These are phyloP conservation scores for Dynastes tityus DNA, from an alignment of 2,888 invertebrate genomes.

Conservation along the genomic window DNA sequence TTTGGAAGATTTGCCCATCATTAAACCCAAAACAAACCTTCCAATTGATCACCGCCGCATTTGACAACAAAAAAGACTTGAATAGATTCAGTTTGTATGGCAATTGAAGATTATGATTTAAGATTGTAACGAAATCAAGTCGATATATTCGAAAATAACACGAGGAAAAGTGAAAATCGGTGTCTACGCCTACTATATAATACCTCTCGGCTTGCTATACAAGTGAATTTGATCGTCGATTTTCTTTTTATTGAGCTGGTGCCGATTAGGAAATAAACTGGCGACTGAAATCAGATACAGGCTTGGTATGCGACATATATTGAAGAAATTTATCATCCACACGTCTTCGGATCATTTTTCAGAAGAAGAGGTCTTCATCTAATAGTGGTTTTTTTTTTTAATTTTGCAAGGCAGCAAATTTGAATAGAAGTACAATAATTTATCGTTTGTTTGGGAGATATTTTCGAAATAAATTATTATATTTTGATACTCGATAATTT, in stretches of 20 bases:
- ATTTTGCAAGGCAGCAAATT: not conserved
- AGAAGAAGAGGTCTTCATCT: conserved; percentile 70
- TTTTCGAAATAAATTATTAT: too few relatives aligned
- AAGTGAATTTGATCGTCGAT: conserved; percentile 8
- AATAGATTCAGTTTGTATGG: too few relatives aligned
- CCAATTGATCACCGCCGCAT: not conserved
- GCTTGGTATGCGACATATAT: conserved; percentile 86
- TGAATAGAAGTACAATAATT: not conserved
- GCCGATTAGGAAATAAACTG: conserved; percentile 69
- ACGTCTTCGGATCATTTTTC: conserved; percentile 86
- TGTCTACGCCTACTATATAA: conserved; percentile 8
- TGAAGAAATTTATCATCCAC: conserved; percentile 82
- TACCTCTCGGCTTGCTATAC: not conserved
- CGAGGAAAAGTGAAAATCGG: conserved; percentile 26
- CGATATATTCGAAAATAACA: not conserved
- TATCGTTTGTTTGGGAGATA: too few relatives aligned
- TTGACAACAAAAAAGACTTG: too few relatives aligned
- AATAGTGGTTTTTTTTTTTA: conserved; percentile 40
- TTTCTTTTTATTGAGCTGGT: not conserved
- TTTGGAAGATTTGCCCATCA: too few relatives aligned
- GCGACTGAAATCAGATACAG: conserved; percentile 76
- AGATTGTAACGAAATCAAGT: not conserved
- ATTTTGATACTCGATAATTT: too few relatives aligned
- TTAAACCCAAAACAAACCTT: not conserved
- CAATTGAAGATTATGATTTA: not conserved